Base-by-base conservation (phyloP, 2,888 invertebrate genomes). In the Napeogenes sylphis region DNA sequence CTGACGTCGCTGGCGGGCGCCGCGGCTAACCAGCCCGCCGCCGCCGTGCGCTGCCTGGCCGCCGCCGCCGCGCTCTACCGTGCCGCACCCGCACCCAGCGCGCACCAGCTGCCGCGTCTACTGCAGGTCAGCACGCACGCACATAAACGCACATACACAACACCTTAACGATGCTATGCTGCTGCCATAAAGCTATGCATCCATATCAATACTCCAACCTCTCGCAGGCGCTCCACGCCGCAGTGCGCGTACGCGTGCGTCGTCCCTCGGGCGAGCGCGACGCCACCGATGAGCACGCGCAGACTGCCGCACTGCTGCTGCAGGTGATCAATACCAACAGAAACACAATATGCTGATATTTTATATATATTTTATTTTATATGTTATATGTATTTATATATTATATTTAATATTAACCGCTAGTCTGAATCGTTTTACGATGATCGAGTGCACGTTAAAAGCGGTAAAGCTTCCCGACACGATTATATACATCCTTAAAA, bases 41-140 rank as follows among this genome's bases (percentile, higher is more conserved):
- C 75, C 63, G 61, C 71, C 68, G 62, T 80, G 68, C 81, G 87
- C 65, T 85, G 87, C 63, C 82, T 88, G 33, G 75, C 81, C 30
- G 86, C 87, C 51, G 87, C 88, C 32, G 83, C 84, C 4, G 81
- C 83, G 55, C 78, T 90, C 8, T 89, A 90, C 78, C 77, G 80
- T 65, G 84, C 87, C 63, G 84, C 81, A 72, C 87, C 83, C 54
- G 70, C 59, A n/a, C 70, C 72, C 56, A 66, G 70, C 21, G 70
- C 66, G 12, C 95, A 67, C 95, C 73, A 73, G 42, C 92, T 95
- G 57, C 97, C 96, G 80, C 97, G 97, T 14, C 92, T 98, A 68
- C 92, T 96, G 74, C 97, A 98, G 88, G 21, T 77, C 2, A 21
- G 6, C 4, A 38, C 42, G 5, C 45, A n/a, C 4, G 14, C 30